phyloP scores from a whole-genome alignment of 2,797 vertebrate genomes.

The Acrocephalus scirpaceus region DNA sequence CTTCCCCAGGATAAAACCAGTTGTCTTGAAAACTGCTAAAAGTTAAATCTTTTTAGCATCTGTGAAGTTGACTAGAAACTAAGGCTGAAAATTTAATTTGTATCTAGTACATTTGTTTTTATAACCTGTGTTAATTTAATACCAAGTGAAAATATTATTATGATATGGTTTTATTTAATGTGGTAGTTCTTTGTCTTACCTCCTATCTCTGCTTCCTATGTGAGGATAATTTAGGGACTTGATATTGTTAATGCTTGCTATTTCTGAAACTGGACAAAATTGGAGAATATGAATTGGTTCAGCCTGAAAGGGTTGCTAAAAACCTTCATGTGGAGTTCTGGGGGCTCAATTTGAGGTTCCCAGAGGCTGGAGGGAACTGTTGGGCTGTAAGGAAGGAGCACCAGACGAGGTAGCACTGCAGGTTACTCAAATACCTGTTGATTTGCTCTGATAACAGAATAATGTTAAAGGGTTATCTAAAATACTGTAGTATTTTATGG shows the following conservation, averaged over 20 bases:
- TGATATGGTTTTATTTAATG: background rate
- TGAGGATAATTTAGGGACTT: background rate
- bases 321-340: fast-evolving
- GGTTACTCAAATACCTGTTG: background rate
- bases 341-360: background rate
- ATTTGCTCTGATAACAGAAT: background rate
- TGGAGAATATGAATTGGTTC: background rate
- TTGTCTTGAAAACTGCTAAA: background rate
- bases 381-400: background rate
- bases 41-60: background rate
- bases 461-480: background rate
- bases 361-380: background rate
- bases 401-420: background rate
- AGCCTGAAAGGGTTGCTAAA: background rate
- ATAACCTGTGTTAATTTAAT: background rate
- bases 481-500: background rate
- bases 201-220: background rate
- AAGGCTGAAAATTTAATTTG: background rate
- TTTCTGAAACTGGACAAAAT: background rate
- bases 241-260: background rate
- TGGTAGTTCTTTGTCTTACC: background rate
- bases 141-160: background rate
- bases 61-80: background rate
- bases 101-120: background rate
- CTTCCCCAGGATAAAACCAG: background rate